phyloP scores from a whole-genome alignment of 2,797 vertebrate genomes.

The Parauchenoglanis ngamensis region DNA sequence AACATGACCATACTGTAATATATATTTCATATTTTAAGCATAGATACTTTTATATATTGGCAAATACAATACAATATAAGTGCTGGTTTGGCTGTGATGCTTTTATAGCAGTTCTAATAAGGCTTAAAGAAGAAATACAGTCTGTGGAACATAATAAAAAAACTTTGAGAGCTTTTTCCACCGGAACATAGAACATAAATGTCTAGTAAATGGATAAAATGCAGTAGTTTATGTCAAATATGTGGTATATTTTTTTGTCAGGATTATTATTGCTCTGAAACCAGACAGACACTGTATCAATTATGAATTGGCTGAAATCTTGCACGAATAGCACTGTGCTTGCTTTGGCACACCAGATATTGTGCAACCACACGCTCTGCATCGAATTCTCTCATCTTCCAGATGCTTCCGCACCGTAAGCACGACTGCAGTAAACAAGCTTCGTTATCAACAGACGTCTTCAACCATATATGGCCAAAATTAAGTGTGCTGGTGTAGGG shows the following conservation, averaged over 20 bases:
- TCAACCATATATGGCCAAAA: slow-evolving; percentile 65
- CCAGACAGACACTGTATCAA: slow-evolving; percentile 29
- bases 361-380: slow-evolving; percentile 15
- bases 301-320: slow-evolving; percentile 26
- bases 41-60: neutral
- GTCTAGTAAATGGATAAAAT: slow-evolving; percentile 9
- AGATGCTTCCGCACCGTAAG: slow-evolving; percentile 49
- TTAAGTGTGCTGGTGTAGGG: slow-evolving; percentile 41
- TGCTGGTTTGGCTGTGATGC: slow-evolving; percentile 24
- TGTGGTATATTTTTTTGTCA: neutral
- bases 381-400: slow-evolving; percentile 43
- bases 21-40: neutral
- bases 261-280: slow-evolving; percentile 17
- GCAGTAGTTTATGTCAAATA: slow-evolving; percentile 18
- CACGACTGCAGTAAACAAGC: slow-evolving; percentile 54
- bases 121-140: neutral
- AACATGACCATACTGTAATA: neutral
- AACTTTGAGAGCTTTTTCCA: neutral
- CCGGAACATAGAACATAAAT: slow-evolving; percentile 4
- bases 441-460: slow-evolving; percentile 53
- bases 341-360: slow-evolving; percentile 34
- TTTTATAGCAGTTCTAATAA: slow-evolving; percentile 11
- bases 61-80: neutral
- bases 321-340: neutral
- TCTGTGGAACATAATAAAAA: neutral